A percentile compares a stretch with the other conserved stretches of the same genome.
phyloP scores from a whole-genome alignment of 2,888 invertebrate genomes.

The Torymus tubicola region DNA sequence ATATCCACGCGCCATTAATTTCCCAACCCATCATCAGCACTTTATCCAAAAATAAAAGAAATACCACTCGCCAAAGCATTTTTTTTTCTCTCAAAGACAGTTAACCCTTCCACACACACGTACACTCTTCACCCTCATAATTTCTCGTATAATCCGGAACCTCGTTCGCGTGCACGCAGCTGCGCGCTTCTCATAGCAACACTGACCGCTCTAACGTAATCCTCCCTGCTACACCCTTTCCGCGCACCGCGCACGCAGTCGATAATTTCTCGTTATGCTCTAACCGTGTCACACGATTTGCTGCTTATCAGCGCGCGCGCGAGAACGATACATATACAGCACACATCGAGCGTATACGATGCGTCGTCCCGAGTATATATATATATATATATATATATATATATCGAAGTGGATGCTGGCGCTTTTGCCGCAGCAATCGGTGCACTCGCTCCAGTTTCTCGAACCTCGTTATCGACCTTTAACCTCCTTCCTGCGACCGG shows the following conservation, averaged over 20 bases:
- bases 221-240: neutral
- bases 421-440: neutral
- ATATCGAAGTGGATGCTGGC: neutral
- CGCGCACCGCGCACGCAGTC: neutral
- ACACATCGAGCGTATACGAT: neutral
- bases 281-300: slow-evolving; percentile 35
- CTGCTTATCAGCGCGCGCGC: slow-evolving; percentile 37
- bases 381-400: too few species aligned
- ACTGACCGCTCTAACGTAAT: neutral
- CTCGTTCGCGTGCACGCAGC: neutral
- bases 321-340: too few species aligned
- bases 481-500: slow-evolving; percentile 41
- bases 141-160: neutral
- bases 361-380: neutral
- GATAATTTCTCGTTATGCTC: slow-evolving; percentile 47
- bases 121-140: slow-evolving; percentile 13
- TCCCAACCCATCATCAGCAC: too few species aligned
- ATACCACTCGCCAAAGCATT: slow-evolving; percentile 13
- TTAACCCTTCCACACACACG: neutral
- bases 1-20: neutral
- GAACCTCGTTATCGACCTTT: slow-evolving; percentile 53
- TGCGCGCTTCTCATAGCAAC: neutral
- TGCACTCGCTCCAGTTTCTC: slow-evolving; percentile 44
- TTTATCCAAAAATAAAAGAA: neutral
- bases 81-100: neutral